Base-by-base conservation (phyloP, 2,113 vertebrate genomes). In the Microcebus tavaratra region DNA sequence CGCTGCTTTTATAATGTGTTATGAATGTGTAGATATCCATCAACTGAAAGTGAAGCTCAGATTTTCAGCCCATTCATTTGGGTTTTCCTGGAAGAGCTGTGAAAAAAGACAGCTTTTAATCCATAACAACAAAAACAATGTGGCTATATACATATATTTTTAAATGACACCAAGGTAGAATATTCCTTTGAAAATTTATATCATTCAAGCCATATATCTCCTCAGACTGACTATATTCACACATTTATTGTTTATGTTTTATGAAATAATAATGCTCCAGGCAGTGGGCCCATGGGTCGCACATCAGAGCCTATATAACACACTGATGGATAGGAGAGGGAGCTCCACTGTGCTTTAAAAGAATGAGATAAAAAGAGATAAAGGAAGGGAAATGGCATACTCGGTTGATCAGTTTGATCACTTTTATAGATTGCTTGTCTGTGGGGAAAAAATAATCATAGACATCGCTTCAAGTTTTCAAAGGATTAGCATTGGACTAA, bases 361-460 rank as follows among this genome's bases (percentile, higher is more conserved):
- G 50, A 91, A 90, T 15, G 25, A 91, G 70, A 91, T 39, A n/a
- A 73, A 96, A 59, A 23, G 61, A 96, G 42, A 95, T 27, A 88
- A 94, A 89, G 23, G 3, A 81, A 75, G 55, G 5, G 11, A 76
- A 97, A 68, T 0, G 73, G 42, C 15, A 23, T 31, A 90, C 83
- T 95, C 45, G 75, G 36, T 31, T 91, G 34, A 96, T 94, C 67
- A 65, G 55, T 83, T 78, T 81, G 79, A 57, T 59, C 81, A 94
- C 53, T 92, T 31, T 75, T 97, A 31, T 4, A 75, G 83, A 75
- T 83, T 97, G 63, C 90, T 98, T 98, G 72, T 89, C 89, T 78
- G 59, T 75, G 23, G 55, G 36, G 48, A 6, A 34, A 91, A 53
- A 94, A 95, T 90, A 55, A 45, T 93, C 50, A 92, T 29, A 81